A percentile compares a stretch with the other conserved stretches of the same genome.
Conservation (phyloP, 2,797 vertebrate genomes). For the Lepus oiostolus region DNA sequence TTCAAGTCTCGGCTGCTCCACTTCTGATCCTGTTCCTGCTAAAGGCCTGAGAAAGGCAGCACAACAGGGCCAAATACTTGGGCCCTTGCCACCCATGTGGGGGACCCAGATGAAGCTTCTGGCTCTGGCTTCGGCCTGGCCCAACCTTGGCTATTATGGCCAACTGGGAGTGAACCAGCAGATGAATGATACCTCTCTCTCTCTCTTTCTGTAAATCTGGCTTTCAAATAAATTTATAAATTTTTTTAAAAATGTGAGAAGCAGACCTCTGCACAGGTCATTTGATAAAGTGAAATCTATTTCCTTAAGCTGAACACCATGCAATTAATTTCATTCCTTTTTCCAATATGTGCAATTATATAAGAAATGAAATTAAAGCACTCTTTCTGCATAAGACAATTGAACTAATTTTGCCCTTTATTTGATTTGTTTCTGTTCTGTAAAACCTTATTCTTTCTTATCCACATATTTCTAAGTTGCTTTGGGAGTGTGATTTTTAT, state of each 20-base stretch:
- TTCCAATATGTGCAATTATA: background rate
- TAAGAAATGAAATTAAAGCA: conserved; percentile 6
- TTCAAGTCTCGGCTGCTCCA: too few relatives aligned
- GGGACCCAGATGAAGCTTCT: too few relatives aligned
- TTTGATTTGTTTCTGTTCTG: conserved; percentile 12
- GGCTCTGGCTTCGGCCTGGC: too few relatives aligned
- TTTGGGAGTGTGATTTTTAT: background rate
- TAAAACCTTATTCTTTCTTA: background rate
- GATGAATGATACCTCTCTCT: too few relatives aligned
- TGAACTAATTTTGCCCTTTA: background rate
- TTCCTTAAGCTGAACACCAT: background rate
- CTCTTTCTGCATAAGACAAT: background rate
- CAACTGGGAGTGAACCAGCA: too few relatives aligned
- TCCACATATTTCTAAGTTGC: conserved; percentile 1
- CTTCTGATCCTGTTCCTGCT: too few relatives aligned
- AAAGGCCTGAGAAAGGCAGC: too few relatives aligned
- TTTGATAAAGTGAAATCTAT: background rate
- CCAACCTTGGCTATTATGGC: too few relatives aligned
- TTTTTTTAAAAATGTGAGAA: background rate
- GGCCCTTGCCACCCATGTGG: too few relatives aligned
- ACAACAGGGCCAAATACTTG: too few relatives aligned
- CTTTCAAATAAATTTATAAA: too few relatives aligned
- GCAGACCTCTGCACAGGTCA: background rate
- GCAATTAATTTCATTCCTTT: background rate
- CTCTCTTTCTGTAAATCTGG: too few relatives aligned